Evolutionary conservation across 1,140 invertebrate species (phyloP).

Genomic region (Scaptomyza graminum): DNA sequence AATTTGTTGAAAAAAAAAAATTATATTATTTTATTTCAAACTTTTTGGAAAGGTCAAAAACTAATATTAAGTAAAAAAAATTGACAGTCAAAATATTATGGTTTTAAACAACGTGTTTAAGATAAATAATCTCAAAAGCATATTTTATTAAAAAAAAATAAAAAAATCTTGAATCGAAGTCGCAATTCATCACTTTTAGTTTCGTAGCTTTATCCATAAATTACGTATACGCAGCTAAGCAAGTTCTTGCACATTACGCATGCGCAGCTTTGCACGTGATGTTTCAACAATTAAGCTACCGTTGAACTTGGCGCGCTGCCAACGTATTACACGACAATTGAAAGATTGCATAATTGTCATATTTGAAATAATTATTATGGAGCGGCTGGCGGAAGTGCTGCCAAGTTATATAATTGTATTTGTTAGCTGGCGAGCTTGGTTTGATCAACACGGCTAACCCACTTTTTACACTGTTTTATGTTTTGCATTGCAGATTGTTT

Average conservation of each 20-base stretch:
- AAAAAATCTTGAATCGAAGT: too few relatives aligned
- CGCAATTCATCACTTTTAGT: too few relatives aligned
- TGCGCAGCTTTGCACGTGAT: slow-evolving; percentile 50
- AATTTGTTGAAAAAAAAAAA: too few relatives aligned
- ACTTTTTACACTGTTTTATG: slow-evolving; percentile 29
- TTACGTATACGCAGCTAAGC: slow-evolving; percentile 12
- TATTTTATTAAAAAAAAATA: too few relatives aligned
- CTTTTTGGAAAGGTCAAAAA: too few relatives aligned
- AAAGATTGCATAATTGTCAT: slow-evolving; percentile 75
- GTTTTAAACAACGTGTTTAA: too few relatives aligned
- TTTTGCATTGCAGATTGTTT: slow-evolving; percentile 71
- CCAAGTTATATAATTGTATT: slow-evolving; percentile 47
- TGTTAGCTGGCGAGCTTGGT: background rate
- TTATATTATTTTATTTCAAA: too few relatives aligned
- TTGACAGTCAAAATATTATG: too few relatives aligned
- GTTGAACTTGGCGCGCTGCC: slow-evolving; percentile 71
- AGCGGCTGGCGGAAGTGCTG: slow-evolving; percentile 52
- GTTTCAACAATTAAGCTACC: slow-evolving; percentile 24
- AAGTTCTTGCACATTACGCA: slow-evolving; percentile 55
- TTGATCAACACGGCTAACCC: slow-evolving; percentile 39
- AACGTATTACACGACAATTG: slow-evolving; percentile 39
- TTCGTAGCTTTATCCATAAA: background rate
- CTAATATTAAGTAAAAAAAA: too few relatives aligned
- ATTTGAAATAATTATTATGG: slow-evolving; percentile 62
- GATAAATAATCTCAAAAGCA: too few relatives aligned